Percentiles rank a stretch among this genome's conserved stretches.
These are phyloP conservation scores for Neomicropteryx cornuta DNA, from an alignment of 1,140 invertebrate species.

Conservation along the genomic window DNA sequence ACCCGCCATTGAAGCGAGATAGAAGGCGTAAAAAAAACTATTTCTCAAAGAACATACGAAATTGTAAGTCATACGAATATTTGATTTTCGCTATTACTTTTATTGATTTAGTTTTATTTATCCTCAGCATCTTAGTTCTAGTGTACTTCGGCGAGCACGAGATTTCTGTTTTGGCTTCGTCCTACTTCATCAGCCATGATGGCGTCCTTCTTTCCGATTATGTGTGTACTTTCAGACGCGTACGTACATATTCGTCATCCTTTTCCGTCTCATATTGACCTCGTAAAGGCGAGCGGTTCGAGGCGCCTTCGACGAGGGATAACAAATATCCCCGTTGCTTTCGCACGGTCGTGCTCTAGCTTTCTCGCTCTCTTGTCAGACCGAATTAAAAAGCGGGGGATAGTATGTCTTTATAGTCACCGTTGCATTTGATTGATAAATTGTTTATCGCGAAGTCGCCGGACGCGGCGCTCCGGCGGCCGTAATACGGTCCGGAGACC, in stretches of 20 bases:
- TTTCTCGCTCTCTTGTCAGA: slow-evolving; percentile 28
- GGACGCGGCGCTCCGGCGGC: slow-evolving; percentile 1
- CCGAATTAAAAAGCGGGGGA: slow-evolving; percentile 23
- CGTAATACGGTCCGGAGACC: slow-evolving; percentile 5
- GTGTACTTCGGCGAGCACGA: not conserved
- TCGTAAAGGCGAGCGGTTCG: slow-evolving; percentile 29
- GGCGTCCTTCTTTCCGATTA: not conserved
- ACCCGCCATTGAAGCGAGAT: slow-evolving; percentile 36
- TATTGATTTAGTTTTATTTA: slow-evolving; percentile 5
- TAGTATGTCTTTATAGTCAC: slow-evolving; percentile 18
- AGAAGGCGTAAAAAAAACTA: slow-evolving; percentile 19
- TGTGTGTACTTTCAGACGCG: slow-evolving; percentile 24
- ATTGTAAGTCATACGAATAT: no score
- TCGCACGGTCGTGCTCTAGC: slow-evolving; percentile 34
- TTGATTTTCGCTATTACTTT: slow-evolving; percentile 17
- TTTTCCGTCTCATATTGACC: slow-evolving; percentile 40
- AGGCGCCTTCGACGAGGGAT: slow-evolving; percentile 31
- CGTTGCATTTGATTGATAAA: slow-evolving; percentile 7
- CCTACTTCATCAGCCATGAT: not conserved
- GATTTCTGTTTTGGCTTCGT: not conserved
- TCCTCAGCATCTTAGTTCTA: not conserved
- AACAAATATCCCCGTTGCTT: slow-evolving; percentile 39
- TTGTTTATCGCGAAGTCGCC: slow-evolving; percentile 3
- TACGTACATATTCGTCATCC: slow-evolving; percentile 39
- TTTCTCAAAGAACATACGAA: no score